A percentile compares a stretch with the other conserved stretches of the same genome.
phyloP scores from a whole-genome alignment of 2,797 vertebrate genomes.

The Pseudotriccus pelzelni region DNA sequence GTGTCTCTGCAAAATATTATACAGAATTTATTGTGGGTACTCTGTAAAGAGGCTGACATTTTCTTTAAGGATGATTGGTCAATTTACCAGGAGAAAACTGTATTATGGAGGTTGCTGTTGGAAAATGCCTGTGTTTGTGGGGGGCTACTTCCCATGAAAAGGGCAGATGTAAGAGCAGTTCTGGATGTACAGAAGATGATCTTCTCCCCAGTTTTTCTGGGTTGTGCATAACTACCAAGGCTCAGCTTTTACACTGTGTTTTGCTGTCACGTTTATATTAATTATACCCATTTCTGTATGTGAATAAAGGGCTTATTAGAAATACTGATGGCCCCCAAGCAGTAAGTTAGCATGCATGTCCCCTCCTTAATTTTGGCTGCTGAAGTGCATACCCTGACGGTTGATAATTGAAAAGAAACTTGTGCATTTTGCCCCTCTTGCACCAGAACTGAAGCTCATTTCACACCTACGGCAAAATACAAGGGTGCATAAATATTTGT shows the following conservation, averaged over 20 bases:
- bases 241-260: neutral
- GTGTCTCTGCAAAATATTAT: neutral
- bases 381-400: neutral
- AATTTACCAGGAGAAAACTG: neutral
- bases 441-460: neutral
- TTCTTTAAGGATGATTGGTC: slow-evolving; percentile 5
- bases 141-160: neutral
- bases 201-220: neutral
- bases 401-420: neutral
- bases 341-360: accelerated
- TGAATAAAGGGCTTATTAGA: neutral
- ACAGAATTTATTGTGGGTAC: neutral
- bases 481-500: neutral
- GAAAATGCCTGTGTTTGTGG: neutral
- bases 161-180: neutral
- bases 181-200: neutral
- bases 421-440: neutral
- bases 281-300: neutral
- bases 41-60: neutral
- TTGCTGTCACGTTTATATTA: neutral
- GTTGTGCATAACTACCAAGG: neutral
- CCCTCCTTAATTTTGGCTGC: neutral
- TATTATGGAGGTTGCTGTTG: neutral
- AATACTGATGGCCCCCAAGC: neutral
- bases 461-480: neutral